Base-by-base conservation (phyloP, 2,888 invertebrate genomes). In the Cataglyphis livida region DNA sequence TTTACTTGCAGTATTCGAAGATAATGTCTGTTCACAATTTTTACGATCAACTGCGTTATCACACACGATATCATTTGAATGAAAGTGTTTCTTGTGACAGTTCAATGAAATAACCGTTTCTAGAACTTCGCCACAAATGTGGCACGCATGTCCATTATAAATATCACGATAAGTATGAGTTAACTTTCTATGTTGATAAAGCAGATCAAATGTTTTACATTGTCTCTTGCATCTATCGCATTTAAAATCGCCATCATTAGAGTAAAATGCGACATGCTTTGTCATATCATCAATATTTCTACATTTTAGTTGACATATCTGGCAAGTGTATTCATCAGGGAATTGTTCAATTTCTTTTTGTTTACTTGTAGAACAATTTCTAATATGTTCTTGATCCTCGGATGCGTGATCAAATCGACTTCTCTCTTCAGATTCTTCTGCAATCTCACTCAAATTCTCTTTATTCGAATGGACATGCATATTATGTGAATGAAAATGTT, bases 401-500 rank as follows among this genome's bases (percentile, higher is more conserved):
- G 15, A 15, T 75, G 12, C 12, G 1, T 41, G 6, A 64, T 64
- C 4, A 25, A 18, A 5, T 28, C 1, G 18, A 10, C 3, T 48
- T 48, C 4, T 44, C 1, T n/a, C 28, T 79, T 35, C 25, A 21
- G 1, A 25, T 32, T 32, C 25, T 41, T 54, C 21, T 32, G 35
- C 15, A 48, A 28, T 28, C 0, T 82, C 57, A 21, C 0, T 10
- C 15, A 9, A 15, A n/a, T 21, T 1, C 0, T 38, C 0, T 12
- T 76, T 68, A 3, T 64, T 35, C 15, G 38, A 38, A 81, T 92
- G 92, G n/a, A 90, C 89, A 66, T 92, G 92, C 6, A 76, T 74
- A 25, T 88, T 87, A n/a, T 92, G 92, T 0, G 92, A 87, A 9
- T 89, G 82, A 21, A 91, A 84, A 75, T 91, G 90, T 1, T 84